phyloP scores from a whole-genome alignment of 2,113 vertebrate genomes.

The Podarcis muralis region DNA sequence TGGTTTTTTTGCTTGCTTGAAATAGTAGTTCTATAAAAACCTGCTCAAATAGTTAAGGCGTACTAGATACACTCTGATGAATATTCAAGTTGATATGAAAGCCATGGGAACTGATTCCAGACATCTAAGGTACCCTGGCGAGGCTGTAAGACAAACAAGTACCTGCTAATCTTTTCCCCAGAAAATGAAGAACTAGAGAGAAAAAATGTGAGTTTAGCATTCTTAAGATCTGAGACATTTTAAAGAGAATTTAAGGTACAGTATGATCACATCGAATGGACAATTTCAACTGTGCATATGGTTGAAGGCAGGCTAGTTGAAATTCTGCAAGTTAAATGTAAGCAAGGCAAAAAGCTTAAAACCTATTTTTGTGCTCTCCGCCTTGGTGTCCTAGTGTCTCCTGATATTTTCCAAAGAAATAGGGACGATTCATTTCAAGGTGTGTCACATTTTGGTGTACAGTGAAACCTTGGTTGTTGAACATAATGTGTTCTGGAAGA shows the following conservation, averaged over 20 bases:
- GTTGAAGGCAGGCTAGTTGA: too few species aligned
- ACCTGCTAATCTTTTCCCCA: constrained; percentile 56
- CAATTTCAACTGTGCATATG: too few species aligned
- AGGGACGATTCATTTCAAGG: not conserved
- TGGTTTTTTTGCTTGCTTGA: constrained; percentile 50
- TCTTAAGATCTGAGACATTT: not conserved
- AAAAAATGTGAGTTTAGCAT: constrained; percentile 16
- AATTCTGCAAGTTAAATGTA: too few species aligned
- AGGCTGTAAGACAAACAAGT: constrained; percentile 47
- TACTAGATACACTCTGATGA: constrained; percentile 49
- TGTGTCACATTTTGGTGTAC: not conserved
- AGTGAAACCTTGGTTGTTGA: too few species aligned
- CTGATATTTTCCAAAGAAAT: not conserved
- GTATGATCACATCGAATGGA: not conserved
- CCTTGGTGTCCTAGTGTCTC: not conserved
- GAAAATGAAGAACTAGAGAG: constrained; percentile 50
- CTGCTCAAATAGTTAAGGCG: constrained; percentile 46
- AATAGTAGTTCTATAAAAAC: constrained; percentile 51
- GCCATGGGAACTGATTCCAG: constrained; percentile 62
- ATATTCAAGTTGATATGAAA: constrained; percentile 31
- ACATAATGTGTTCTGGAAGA: too few species aligned
- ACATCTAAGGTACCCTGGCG: constrained; percentile 35
- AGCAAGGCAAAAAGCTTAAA: too few species aligned
- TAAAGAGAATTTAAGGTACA: not conserved
- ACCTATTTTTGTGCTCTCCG: too few species aligned